phyloP scores from a whole-genome alignment of 2,888 invertebrate species.

The Quadroppia sp. region DNA sequence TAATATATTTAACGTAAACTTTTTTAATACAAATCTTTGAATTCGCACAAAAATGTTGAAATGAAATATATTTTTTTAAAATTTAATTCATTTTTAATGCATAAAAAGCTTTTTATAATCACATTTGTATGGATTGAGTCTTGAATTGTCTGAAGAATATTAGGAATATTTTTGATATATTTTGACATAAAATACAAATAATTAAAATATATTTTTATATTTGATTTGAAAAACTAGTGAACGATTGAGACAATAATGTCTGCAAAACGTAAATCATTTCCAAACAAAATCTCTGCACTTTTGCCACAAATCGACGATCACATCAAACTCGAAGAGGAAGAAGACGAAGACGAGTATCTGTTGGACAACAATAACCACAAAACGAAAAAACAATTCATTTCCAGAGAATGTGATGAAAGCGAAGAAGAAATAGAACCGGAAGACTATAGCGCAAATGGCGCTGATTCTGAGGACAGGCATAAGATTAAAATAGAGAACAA shows the following conservation, averaged over 20 bases:
- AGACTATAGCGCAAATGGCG: constrained; percentile 10
- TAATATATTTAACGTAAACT: neutral
- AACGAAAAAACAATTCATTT: constrained; percentile 6
- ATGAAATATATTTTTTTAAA: too few relatives aligned
- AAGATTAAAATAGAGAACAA: neutral
- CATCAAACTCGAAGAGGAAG: constrained; percentile 11
- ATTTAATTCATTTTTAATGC: too few relatives aligned
- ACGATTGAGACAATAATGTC: constrained; percentile 18
- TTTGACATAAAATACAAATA: too few relatives aligned
- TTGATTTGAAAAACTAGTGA: neutral
- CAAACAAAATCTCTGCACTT: constrained; percentile 15
- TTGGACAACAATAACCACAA: constrained; percentile 10
- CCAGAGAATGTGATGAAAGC: constrained; percentile 14
- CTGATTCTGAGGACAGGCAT: neutral
- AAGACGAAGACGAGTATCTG: constrained; percentile 20
- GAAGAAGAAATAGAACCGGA: constrained; percentile 17
- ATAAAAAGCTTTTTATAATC: too few relatives aligned
- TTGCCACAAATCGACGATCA: constrained; percentile 31
- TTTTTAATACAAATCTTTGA: too few relatives aligned
- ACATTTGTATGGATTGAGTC: too few relatives aligned
- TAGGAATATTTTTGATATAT: too few relatives aligned
- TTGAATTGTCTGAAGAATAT: too few relatives aligned
- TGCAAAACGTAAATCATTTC: constrained; percentile 34
- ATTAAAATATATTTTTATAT: neutral
- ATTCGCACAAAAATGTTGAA: too few relatives aligned